Conservation (phyloP, 2,797 vertebrate genomes). For the Chelidonichthys spinosus region DNA sequence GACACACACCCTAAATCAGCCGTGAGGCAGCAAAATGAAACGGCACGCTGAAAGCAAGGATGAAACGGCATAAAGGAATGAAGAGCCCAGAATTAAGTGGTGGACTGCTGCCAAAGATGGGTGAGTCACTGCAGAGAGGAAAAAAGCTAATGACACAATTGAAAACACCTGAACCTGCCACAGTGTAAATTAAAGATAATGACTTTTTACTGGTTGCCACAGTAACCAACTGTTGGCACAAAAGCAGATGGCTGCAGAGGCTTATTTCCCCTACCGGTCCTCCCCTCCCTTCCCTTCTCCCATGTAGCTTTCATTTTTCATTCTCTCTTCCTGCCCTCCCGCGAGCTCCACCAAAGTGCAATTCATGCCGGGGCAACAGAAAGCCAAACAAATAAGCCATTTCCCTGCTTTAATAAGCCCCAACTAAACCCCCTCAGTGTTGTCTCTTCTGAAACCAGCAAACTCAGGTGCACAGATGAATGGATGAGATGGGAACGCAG, state of each 20-base stretch:
- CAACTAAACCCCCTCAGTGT: slow-evolving; percentile 12
- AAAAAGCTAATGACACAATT: slow-evolving; percentile 72
- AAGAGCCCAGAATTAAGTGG: slow-evolving; percentile 52
- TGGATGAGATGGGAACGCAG: slow-evolving; percentile 5
- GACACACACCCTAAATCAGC: slow-evolving; percentile 41
- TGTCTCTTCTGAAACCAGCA: background rate
- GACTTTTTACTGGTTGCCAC: slow-evolving; percentile 83
- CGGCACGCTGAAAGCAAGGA: slow-evolving; percentile 34
- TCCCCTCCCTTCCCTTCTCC: slow-evolving; percentile 17
- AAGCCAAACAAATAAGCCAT: slow-evolving; percentile 46
- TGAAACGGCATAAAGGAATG: slow-evolving; percentile 41
- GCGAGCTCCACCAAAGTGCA: slow-evolving; percentile 32
- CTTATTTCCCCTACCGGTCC: slow-evolving; percentile 9
- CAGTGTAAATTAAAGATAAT: slow-evolving; percentile 85
- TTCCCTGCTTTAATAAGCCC: slow-evolving; percentile 44
- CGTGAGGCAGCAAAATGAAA: slow-evolving; percentile 33
- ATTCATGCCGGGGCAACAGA: slow-evolving; percentile 42
- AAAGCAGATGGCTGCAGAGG: slow-evolving; percentile 70
- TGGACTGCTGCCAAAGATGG: slow-evolving; percentile 62
- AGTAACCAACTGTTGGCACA: slow-evolving; percentile 80
- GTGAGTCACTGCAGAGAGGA: slow-evolving; percentile 68
- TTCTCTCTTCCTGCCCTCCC: slow-evolving; percentile 35
- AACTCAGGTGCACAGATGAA: slow-evolving; percentile 27
- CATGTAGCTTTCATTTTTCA: slow-evolving; percentile 48
- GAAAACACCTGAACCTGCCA: slow-evolving; percentile 85